These are phyloP conservation scores for Eupithecia tripunctaria DNA, from an alignment of 2,888 invertebrate genomes.

Conservation along the genomic window DNA sequence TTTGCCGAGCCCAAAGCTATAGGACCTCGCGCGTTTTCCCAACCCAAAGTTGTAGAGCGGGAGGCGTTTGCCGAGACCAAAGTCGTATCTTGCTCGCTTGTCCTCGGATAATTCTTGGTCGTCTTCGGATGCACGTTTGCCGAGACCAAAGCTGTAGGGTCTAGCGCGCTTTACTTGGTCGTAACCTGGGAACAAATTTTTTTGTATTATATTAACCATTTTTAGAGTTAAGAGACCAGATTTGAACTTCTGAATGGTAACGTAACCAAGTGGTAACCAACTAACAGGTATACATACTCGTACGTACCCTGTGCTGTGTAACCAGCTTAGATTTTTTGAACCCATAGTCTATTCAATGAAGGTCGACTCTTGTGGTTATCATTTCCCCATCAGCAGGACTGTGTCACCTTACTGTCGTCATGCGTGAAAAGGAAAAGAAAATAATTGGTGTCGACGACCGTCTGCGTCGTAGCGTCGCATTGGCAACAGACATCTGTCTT, in stretches of 20 bases:
- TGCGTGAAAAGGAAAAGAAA: not conserved
- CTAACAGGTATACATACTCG: too few relatives aligned
- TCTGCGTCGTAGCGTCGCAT: not conserved
- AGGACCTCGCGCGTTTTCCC: slow-evolving; percentile 76
- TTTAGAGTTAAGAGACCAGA: not conserved
- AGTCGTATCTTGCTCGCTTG: slow-evolving; percentile 73
- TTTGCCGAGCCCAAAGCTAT: slow-evolving; percentile 85
- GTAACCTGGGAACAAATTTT: slow-evolving; percentile 56
- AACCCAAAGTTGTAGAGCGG: slow-evolving; percentile 80
- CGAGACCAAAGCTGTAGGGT: slow-evolving; percentile 89
- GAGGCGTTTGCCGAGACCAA: slow-evolving; percentile 76
- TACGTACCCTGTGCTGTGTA: not conserved
- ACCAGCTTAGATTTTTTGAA: not conserved
- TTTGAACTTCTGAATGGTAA: not conserved
- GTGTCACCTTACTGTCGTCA: not conserved
- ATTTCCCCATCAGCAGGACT: not conserved
- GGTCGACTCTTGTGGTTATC: not conserved
- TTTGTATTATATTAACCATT: not conserved
- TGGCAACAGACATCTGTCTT: not conserved
- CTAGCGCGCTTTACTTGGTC: slow-evolving; percentile 82
- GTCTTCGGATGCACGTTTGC: slow-evolving; percentile 83
- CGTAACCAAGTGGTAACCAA: not conserved
- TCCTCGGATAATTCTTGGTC: slow-evolving; percentile 60
- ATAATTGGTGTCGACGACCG: slow-evolving; percentile 7
- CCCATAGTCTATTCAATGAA: not conserved